phyloP scores from a whole-genome alignment of 2,113 vertebrate species.

The Heptranchias perlo region DNA sequence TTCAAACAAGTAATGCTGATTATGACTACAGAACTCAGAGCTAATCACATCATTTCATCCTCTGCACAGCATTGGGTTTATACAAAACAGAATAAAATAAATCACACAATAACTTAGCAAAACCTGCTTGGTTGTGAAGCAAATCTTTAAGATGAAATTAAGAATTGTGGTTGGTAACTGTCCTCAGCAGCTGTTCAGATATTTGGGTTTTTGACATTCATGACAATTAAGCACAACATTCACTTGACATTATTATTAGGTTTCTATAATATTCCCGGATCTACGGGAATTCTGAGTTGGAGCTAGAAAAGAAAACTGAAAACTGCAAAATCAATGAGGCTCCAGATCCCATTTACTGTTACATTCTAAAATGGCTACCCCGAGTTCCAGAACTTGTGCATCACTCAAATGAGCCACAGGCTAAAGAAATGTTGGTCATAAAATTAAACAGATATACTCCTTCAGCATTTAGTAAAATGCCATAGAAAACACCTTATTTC shows the following conservation, averaged over 20 bases:
- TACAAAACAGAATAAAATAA: not conserved
- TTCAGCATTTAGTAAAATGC: not conserved
- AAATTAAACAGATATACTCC: not conserved
- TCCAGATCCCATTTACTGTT: not conserved
- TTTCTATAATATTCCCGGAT: not conserved
- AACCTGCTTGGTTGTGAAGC: not conserved
- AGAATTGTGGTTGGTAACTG: not conserved
- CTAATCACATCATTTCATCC: not conserved
- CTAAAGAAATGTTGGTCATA: not conserved
- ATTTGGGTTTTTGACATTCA: not conserved
- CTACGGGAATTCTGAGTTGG: not conserved
- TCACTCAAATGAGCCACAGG: not conserved
- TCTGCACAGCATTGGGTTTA: not conserved
- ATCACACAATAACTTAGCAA: not conserved
- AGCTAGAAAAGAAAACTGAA: not conserved
- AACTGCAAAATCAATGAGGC: slow-evolving; percentile 1
- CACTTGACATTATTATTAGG: not conserved
- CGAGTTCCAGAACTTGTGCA: not conserved
- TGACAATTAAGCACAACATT: not conserved
- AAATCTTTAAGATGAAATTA: not conserved
- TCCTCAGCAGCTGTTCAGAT: not conserved
- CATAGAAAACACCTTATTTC: not conserved
- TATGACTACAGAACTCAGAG: not conserved
- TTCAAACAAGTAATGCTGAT: not conserved
- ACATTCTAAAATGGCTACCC: not conserved